Conservation (phyloP, 2,888 invertebrate species). For the Panzeria rudis region DNA sequence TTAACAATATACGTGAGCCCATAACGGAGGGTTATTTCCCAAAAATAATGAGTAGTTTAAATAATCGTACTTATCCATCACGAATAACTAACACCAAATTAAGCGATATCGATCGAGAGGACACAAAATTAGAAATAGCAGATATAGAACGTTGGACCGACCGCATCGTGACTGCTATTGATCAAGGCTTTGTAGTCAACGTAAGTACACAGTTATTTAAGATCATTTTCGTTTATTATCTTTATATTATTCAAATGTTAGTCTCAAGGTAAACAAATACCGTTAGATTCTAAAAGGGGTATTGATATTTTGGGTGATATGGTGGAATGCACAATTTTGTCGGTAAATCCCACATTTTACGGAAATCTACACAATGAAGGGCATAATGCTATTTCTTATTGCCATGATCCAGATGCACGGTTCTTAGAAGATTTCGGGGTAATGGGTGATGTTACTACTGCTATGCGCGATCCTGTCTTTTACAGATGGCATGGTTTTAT, state of each 20-base stretch:
- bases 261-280: constrained; percentile 76
- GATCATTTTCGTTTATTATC: neutral
- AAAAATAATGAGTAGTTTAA: constrained; percentile 88
- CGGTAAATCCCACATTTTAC: constrained; percentile 88
- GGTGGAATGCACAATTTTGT: constrained; percentile 88
- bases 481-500: constrained; percentile 93
- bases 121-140: constrained; percentile 84
- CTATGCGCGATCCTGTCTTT: constrained; percentile 94
- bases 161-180: constrained; percentile 89
- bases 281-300: constrained; percentile 85
- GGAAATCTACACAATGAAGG: constrained; percentile 93
- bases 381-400: constrained; percentile 89
- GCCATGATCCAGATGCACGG: constrained; percentile 91
- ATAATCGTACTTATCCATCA: constrained; percentile 90
- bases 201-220: constrained; percentile 82
- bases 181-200: constrained; percentile 87
- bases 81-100: constrained; percentile 86
- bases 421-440: constrained; percentile 89
- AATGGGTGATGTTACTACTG: constrained; percentile 92
- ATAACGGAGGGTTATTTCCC: constrained; percentile 92
- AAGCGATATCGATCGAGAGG: constrained; percentile 87
- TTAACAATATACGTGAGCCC: constrained; percentile 88
- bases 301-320: constrained; percentile 92
- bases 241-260: constrained; percentile 52
- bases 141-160: constrained; percentile 91